Base-by-base conservation (phyloP, 2,113 vertebrate species). In the Lota lota region DNA sequence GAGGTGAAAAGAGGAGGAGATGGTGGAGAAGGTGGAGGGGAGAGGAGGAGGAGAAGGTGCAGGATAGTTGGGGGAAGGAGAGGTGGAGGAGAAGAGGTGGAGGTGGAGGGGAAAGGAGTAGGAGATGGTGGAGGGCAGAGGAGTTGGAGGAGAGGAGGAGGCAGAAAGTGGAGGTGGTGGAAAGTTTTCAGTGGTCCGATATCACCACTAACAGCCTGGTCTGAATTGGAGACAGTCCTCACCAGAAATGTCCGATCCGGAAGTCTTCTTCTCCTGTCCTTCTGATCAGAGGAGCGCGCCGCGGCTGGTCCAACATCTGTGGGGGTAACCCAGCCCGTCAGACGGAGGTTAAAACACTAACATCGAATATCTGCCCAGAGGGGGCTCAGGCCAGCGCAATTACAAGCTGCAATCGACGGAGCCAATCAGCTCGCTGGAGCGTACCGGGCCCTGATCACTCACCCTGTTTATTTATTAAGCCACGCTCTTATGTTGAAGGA, bases 311-410 rank as follows among this genome's bases (percentile, higher is more conserved):
- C 24, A 82, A 91, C 91, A 91, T 92, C 89, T 92, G 89, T 85
- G 71, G 28, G 75, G 82, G 85, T 89, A 90, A 91, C 91, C 90
- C 88, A 80, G 64, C 76, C 75, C n/a, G 75, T 87, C 78, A 83
- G 73, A 85, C 83, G 85, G 90, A 92, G 92, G 91, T 92, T 92
- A 93, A 93, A 91, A 82, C 88, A 88, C 89, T 90, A 90, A 89
- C 91, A 92, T 91, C 83, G 90, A 90, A 90, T 91, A 91, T 91
- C 90, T 91, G 91, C 91, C 91, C 85, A 66, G 88, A 90, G 91
- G 91, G 91, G 90, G 90, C 89, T 92, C 87, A 91, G 83, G 83
- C 75, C 84, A 83, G 81, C 47, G 83, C 91, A 93, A 92, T 93
- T 92, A 92, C 89, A 83, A 91, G 90, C 82, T 91, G 88, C 87